A percentile compares a stretch with the other conserved stretches of the same genome.
These are phyloP conservation scores for Protonibea diacanthus DNA, from an alignment of 2,797 vertebrate species.

Conservation along the genomic window DNA sequence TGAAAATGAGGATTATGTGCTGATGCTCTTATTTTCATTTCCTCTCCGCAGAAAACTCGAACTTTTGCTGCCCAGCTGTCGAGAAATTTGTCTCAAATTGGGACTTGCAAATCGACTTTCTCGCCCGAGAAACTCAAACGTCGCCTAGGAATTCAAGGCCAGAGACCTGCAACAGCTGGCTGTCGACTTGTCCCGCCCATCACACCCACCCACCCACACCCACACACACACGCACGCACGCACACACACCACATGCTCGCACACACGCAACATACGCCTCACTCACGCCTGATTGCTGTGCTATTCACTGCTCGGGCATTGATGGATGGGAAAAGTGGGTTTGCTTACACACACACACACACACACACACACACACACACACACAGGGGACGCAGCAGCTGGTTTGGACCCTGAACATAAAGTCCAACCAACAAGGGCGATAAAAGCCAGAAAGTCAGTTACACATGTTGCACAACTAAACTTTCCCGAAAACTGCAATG, in stretches of 20 bases:
- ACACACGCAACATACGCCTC: constrained; percentile 57
- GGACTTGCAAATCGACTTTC: no score
- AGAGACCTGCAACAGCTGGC: constrained; percentile 74
- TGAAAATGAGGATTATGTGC: constrained; percentile 4
- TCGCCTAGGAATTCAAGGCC: constrained; percentile 65
- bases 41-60: not conserved
- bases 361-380: constrained; percentile 35
- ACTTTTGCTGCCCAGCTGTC: not conserved
- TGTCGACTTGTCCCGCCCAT: constrained; percentile 50
- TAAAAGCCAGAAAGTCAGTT: constrained; percentile 28
- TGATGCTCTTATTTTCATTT: constrained; percentile 20
- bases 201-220: constrained; percentile 40
- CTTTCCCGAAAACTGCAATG: constrained; percentile 21
- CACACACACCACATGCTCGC: constrained; percentile 29
- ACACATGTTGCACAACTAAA: constrained; percentile 60
- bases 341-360: constrained; percentile 63
- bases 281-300: constrained; percentile 67
- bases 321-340: constrained; percentile 67
- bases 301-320: constrained; percentile 65
- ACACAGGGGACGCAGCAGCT: constrained; percentile 54
- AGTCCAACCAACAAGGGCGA: constrained; percentile 53
- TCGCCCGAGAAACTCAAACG: constrained; percentile 26
- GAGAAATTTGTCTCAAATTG: no score
- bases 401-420: constrained; percentile 54
- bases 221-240: constrained; percentile 32